phyloP scores from a whole-genome alignment of 2,888 invertebrate species.

The Drosophila borealis region DNA sequence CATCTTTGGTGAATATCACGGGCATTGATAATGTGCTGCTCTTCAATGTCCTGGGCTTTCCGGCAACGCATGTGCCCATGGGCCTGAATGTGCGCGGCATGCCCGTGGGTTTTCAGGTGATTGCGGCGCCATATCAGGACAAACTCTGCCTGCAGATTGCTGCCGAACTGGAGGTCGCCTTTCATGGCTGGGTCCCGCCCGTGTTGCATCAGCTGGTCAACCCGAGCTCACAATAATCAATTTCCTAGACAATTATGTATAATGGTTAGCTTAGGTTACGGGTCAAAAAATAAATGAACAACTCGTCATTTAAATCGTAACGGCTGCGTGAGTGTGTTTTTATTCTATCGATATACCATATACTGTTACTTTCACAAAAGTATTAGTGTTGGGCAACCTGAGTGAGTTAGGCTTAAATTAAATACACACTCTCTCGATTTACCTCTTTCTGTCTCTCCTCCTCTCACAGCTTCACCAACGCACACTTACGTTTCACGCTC shows the following conservation, averaged over 20 bases:
- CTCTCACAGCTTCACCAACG: not conserved
- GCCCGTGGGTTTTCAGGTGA: conserved; percentile 92
- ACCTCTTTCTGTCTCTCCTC: not conserved
- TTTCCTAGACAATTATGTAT: conserved; percentile 10
- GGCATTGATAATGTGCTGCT: conserved; percentile 72
- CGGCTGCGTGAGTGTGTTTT: not conserved
- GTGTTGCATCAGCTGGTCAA: conserved; percentile 46
- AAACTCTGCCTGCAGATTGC: conserved; percentile 93
- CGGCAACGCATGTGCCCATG: conserved; percentile 90
- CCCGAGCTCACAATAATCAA: not conserved
- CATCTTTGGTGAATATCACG: conserved; percentile 86
- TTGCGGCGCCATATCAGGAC: conserved; percentile 92
- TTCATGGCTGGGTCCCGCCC: conserved; percentile 93
- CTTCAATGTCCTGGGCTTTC: conserved; percentile 88
- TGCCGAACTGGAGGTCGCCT: conserved; percentile 90
- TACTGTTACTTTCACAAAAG: no score
- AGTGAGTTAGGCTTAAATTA: no score
- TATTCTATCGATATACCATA: no score
- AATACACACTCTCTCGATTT: no score
- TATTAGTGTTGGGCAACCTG: no score
- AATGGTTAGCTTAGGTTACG: conserved; percentile 49
- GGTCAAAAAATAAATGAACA: conserved; percentile 31
- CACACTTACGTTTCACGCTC: not conserved
- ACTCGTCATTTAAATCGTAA: not conserved
- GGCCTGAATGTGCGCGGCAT: conserved; percentile 87